Conservation (phyloP, 2,797 vertebrate species). For the Coranthus polyacanthus region DNA sequence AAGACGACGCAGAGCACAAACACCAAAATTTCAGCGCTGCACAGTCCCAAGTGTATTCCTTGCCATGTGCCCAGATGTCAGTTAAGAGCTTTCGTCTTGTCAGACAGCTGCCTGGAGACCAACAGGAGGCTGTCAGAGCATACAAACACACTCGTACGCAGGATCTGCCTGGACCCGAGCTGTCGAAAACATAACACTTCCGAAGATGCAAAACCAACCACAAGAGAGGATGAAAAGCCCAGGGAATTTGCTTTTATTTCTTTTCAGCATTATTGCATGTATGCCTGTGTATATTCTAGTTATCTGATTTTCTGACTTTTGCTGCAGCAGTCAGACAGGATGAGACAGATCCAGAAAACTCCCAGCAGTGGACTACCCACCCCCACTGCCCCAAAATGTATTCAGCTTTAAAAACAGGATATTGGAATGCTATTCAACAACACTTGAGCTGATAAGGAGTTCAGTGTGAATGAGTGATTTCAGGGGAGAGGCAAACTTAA, state of each 20-base stretch:
- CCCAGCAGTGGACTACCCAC: not conserved
- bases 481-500: not conserved
- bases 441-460: constrained; percentile 14
- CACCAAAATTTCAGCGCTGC: constrained; percentile 21
- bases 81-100: constrained; percentile 50
- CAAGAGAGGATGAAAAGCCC: constrained; percentile 1
- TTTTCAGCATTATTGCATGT: constrained; percentile 23
- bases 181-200: constrained; percentile 44
- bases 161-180: constrained; percentile 18
- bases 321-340: constrained; percentile 14
- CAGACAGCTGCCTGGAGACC: constrained; percentile 64
- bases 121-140: constrained; percentile 47
- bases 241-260: constrained; percentile 22
- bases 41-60: constrained; percentile 40
- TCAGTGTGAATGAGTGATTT: constrained; percentile 1
- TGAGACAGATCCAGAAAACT: constrained; percentile 12
- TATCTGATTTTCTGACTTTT: not conserved
- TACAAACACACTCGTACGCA: constrained; percentile 20
- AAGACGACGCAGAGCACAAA: constrained; percentile 6
- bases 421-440: constrained; percentile 3
- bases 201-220: constrained; percentile 33
- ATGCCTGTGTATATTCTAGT: constrained; percentile 3
- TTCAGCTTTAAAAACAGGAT: not conserved
- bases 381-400: not conserved
- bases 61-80: constrained; percentile 53